Percentiles rank a stretch among this genome's conserved stretches.
Evolutionary conservation across 2,888 invertebrate genomes (phyloP).

Genomic region (Nemapogon koenigi): DNA sequence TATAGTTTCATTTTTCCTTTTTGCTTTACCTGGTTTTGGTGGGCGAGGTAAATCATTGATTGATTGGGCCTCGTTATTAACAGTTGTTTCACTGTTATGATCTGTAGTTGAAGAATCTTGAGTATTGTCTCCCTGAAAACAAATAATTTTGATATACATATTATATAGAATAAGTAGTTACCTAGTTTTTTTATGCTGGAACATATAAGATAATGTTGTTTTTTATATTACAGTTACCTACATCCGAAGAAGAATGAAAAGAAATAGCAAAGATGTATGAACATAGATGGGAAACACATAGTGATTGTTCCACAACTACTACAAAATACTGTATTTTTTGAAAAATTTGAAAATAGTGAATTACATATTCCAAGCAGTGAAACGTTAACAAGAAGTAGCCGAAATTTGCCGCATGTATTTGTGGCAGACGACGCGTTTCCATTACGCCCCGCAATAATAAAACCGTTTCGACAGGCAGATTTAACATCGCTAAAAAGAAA

Average conservation of each 20-base stretch:
- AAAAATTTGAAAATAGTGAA: constrained; percentile 5
- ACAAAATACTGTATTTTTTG: constrained; percentile 13
- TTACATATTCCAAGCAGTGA: constrained; percentile 14
- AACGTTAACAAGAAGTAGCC: constrained; percentile 5
- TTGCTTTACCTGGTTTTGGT: not conserved
- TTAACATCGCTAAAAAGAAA: constrained; percentile 6
- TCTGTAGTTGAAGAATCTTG: not conserved
- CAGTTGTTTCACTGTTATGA: not conserved
- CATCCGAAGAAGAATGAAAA: constrained; percentile 9
- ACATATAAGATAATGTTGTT: no score
- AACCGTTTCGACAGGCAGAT: constrained; percentile 15
- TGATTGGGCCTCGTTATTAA: not conserved
- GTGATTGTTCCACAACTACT: constrained; percentile 11
- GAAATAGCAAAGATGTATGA: constrained; percentile 8
- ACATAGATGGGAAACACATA: constrained; percentile 12
- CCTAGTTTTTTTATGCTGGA: not conserved
- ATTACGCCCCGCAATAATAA: constrained; percentile 12
- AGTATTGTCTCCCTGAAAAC: not conserved
- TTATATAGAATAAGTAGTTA: not conserved
- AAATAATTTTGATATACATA: not conserved
- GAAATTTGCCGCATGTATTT: constrained; percentile 16
- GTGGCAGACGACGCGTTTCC: constrained; percentile 17
- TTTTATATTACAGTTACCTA: constrained; percentile 2
- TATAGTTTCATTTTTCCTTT: constrained; percentile 12
- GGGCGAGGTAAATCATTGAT: not conserved